Percentiles rank a stretch among this genome's conserved stretches.
These are phyloP conservation scores for Holothuria leucospilota DNA, from an alignment of 53 echinoderm and acorn worm species.

Conservation along the genomic window DNA sequence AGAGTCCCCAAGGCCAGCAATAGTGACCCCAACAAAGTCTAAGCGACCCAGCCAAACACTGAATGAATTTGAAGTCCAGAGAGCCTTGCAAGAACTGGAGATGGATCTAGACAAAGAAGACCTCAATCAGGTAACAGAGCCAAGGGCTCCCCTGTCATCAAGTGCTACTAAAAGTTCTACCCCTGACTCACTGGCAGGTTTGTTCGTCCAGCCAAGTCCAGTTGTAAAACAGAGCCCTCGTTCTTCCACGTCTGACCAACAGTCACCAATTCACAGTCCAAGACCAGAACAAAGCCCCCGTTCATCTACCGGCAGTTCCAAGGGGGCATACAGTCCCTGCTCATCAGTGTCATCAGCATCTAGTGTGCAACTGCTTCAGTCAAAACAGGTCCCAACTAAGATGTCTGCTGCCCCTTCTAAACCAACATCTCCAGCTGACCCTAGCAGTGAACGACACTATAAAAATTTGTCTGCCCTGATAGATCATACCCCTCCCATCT, in stretches of 20 bases:
- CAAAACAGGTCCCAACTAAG: constrained; percentile 44
- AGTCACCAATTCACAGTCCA: constrained; percentile 1
- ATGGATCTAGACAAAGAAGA: constrained; percentile 50
- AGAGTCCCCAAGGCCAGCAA: constrained; percentile 40
- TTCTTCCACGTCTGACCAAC: neutral
- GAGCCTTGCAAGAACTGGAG: constrained; percentile 84
- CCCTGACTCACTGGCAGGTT: constrained; percentile 34
- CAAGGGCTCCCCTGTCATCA: constrained; percentile 27
- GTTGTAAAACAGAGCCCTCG: neutral
- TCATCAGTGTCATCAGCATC: constrained; percentile 37
- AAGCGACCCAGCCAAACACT: constrained; percentile 58
- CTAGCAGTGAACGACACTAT: neutral
- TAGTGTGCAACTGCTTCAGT: constrained; percentile 29
- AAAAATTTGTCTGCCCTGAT: neutral
- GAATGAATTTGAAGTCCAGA: constrained; percentile 86
- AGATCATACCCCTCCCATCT: neutral
- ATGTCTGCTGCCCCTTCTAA: constrained; percentile 38
- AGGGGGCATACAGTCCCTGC: neutral
- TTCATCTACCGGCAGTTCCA: constrained; percentile 7
- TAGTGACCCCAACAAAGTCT: constrained; percentile 64
- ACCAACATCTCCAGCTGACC: constrained; percentile 19
- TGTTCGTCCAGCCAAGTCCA: constrained; percentile 1
- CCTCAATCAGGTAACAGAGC: neutral
- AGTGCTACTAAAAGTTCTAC: constrained; percentile 10
- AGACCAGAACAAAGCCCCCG: constrained; percentile 23